Conservation (phyloP, 2,113 vertebrate genomes). For the Hymenochirus boettgeri region DNA sequence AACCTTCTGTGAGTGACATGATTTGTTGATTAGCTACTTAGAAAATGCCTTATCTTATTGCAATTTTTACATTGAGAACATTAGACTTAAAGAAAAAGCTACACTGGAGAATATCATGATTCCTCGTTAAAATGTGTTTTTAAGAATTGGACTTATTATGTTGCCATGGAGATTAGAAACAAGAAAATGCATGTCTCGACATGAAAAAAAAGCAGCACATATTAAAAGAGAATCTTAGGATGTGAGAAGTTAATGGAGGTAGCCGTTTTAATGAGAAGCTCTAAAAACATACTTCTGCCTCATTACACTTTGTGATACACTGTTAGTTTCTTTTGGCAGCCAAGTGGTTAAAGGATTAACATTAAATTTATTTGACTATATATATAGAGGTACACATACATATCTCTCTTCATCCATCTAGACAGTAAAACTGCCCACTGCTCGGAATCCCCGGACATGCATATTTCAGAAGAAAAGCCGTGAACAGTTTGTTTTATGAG, state of each 20-base stretch:
- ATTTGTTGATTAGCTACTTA: no score
- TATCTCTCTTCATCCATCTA: constrained; percentile 30
- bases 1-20: no score
- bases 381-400: constrained; percentile 5
- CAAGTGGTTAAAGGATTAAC: constrained; percentile 6
- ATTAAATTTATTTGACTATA: background rate
- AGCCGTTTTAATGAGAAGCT: background rate
- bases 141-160: background rate
- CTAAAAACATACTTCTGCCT: background rate
- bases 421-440: constrained; percentile 31
- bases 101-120: background rate
- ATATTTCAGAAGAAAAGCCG: constrained; percentile 37
- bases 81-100: no score
- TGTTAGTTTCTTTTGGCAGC: background rate
- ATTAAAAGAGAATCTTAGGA: background rate
- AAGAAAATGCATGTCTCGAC: background rate
- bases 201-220: background rate
- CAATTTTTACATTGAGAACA: no score
- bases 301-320: background rate
- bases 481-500: constrained; percentile 40
- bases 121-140: background rate
- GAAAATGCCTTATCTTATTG: no score
- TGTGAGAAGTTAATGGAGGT: background rate
- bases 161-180: background rate
- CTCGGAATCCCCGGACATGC: constrained; percentile 24